These are phyloP conservation scores for Polyodon spathula DNA, from an alignment of 2,113 vertebrate species.

Conservation along the genomic window DNA sequence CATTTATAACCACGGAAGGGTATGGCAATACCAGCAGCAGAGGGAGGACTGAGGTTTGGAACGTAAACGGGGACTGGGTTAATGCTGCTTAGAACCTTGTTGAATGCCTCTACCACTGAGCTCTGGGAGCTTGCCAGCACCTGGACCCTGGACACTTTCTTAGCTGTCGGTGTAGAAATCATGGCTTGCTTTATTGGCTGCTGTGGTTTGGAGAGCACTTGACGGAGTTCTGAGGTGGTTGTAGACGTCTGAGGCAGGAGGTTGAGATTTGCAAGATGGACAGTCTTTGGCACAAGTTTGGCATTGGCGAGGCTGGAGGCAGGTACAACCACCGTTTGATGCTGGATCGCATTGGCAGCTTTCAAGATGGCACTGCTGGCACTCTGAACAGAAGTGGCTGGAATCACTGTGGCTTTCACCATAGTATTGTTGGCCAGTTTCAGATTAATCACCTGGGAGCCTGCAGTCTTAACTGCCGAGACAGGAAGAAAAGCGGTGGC, in stretches of 20 bases:
- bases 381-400: slow-evolving; percentile 85
- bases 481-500: slow-evolving; percentile 91
- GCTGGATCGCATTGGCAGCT: slow-evolving; percentile 86
- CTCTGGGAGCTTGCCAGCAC: slow-evolving; percentile 86
- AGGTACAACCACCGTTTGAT: slow-evolving; percentile 86
- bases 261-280: slow-evolving; percentile 91
- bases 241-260: slow-evolving; percentile 81
- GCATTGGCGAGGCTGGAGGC: slow-evolving; percentile 82
- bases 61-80: slow-evolving; percentile 92
- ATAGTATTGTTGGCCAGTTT: slow-evolving; percentile 94
- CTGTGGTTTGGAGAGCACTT: slow-evolving; percentile 73
- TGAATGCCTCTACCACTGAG: slow-evolving; percentile 93
- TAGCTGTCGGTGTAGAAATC: slow-evolving; percentile 64
- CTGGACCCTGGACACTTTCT: slow-evolving; percentile 86
- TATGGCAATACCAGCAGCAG: slow-evolving; percentile 72
- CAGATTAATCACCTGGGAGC: slow-evolving; percentile 89
- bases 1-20: slow-evolving; percentile 91
- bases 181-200: slow-evolving; percentile 78
- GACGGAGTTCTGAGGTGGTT: slow-evolving; percentile 76
- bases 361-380: slow-evolving; percentile 93
- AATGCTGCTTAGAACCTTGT: slow-evolving; percentile 93
- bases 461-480: slow-evolving; percentile 87
- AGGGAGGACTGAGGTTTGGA: slow-evolving; percentile 88
- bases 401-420: slow-evolving; percentile 93
- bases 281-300: slow-evolving; percentile 94